Evolutionary conservation across 2,888 invertebrate genomes (phyloP), one percentile per base, ranked within the genome.

Genomic region (Chrysodeixis includens): DNA sequence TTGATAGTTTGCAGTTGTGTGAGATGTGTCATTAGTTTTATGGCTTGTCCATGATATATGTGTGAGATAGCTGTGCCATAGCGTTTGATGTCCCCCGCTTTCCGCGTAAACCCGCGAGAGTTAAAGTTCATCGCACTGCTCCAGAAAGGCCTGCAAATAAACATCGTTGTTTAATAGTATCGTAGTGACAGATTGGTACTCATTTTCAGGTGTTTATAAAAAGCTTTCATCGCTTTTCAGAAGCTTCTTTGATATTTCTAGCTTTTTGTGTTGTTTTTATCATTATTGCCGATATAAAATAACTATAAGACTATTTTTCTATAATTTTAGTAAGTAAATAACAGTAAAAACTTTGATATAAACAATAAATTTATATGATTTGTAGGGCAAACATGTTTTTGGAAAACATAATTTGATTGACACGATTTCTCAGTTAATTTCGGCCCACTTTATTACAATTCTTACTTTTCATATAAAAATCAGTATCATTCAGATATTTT

Each of bases 201-300:
- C n/a, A 66, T 73, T 70, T 56, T 56, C 55, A 53, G 12, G 30
- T 44, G 7, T 40, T 55, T 16, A 55, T 44, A 58, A 49, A 64
- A 5, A 30, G 7, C 30, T 58, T 56, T 62, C 18, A 51, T 35
- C 12, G 22, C 46, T 0, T 53, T 59, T 46, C n/a, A 62, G 70
- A 66, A 70, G 32, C 10, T 62, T 59, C 54, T 71, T 66, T 74
- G 62, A 75, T 75, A 71, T 52, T 55, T 40, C 44, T 44, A 14
- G 30, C 9, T 30, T 16, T 18, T 53, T 54, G 16, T 46, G 26
- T 40, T 22, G 30, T 56, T 14, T 49, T 56, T 55, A 75, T 56
- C 52, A 55, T 35, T n/a, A 22, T 18, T 30, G 26, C 32, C 51
- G 40, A 62, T 62, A 54, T 20, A 59, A n/a, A 40, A 35, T 12